phyloP scores from a whole-genome alignment of 2,888 invertebrate genomes.

The Scaptomyza parva region DNA sequence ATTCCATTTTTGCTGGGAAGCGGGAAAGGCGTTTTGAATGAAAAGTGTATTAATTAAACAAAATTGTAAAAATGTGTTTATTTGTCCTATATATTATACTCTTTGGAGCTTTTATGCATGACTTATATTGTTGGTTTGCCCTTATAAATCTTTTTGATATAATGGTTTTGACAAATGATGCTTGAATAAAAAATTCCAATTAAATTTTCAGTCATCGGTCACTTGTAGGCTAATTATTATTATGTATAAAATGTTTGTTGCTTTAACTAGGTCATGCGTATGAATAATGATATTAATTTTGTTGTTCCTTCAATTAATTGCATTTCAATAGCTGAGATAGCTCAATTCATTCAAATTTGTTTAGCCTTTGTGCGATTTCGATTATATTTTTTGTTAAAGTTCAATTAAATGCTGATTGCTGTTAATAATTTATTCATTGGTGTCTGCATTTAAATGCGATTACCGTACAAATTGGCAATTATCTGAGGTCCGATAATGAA shows the following conservation, averaged over 20 bases:
- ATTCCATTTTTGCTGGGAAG: neutral
- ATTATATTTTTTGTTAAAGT: conserved; percentile 8
- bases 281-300: conserved; percentile 36
- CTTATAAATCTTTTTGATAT: too few species aligned
- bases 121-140: too few species aligned
- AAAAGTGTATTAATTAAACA: neutral
- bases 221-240: too few species aligned
- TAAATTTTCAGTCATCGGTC: too few species aligned
- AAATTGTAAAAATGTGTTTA: too few species aligned
- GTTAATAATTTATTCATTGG: conserved; percentile 43
- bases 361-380: neutral
- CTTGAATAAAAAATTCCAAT: too few species aligned
- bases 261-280: conserved; percentile 38
- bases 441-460: conserved; percentile 26
- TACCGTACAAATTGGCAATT: conserved; percentile 47
- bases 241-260: too few species aligned
- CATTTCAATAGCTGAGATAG: neutral
- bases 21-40: neutral
- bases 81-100: too few species aligned
- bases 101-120: too few species aligned
- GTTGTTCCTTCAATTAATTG: conserved; percentile 30
- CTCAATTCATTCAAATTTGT: neutral
- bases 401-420: conserved; percentile 43
- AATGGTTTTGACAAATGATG: too few species aligned
- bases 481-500: conserved; percentile 28